A percentile compares a stretch with the other conserved stretches of the same genome.
phyloP scores from a whole-genome alignment of 2,113 vertebrate species.

The Atlantisia rogersi region DNA sequence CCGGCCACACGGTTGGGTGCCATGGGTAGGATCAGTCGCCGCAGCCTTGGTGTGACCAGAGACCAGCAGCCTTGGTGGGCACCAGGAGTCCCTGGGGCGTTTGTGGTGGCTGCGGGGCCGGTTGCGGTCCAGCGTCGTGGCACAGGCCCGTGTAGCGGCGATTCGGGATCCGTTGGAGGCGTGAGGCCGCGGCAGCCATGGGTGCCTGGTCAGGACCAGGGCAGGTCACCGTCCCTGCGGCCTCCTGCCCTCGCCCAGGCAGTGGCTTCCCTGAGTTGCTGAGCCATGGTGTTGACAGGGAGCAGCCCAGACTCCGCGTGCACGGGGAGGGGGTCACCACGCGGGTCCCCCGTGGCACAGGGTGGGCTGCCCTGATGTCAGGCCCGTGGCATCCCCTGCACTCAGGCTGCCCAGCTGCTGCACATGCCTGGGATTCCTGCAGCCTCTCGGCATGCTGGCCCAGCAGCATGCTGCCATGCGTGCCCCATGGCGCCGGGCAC shows the following conservation, averaged over 20 bases:
- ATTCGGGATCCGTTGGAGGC: rapidly evolving
- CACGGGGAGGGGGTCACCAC: background rate
- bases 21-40: rapidly evolving
- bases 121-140: rapidly evolving
- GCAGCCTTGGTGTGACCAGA: background rate
- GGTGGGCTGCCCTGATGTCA: slow-evolving; percentile 61
- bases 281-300: no score
- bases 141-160: rapidly evolving
- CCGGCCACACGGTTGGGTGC: rapidly evolving
- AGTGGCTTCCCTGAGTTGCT: background rate
- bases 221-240: background rate
- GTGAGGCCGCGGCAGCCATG: rapidly evolving
- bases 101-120: rapidly evolving
- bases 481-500: background rate
- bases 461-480: rapidly evolving
- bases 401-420: slow-evolving; percentile 61
- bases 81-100: background rate
- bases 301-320: rapidly evolving
- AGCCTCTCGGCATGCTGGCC: background rate
- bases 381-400: slow-evolving; percentile 45
- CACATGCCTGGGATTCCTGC: slow-evolving; percentile 61
- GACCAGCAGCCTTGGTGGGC: background rate
- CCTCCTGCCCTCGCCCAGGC: rapidly evolving
- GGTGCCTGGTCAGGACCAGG: background rate
- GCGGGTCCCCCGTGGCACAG: background rate